Percentiles rank a stretch among this genome's conserved stretches.
phyloP scores from a whole-genome alignment of 2,113 vertebrate species.

The Zapornia atra region DNA sequence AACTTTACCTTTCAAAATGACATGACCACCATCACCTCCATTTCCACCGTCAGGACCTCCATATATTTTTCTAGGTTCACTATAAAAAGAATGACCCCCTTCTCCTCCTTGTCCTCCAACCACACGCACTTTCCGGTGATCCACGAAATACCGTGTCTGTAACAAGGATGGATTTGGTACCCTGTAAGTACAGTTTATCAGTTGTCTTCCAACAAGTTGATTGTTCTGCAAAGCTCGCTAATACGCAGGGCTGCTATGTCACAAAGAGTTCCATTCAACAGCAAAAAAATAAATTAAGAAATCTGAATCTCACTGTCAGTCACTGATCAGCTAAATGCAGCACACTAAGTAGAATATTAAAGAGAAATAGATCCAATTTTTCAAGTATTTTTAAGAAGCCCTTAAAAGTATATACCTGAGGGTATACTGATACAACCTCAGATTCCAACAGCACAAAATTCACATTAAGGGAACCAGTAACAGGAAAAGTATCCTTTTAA shows the following conservation, averaged over 20 bases:
- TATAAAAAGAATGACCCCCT: conserved; percentile 86
- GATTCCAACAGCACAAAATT: neutral
- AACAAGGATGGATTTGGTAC: neutral
- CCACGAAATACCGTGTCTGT: conserved; percentile 89
- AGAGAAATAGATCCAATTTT: neutral
- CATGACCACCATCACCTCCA: conserved; percentile 88
- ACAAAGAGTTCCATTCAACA: neutral
- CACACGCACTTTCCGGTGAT: conserved; percentile 84
- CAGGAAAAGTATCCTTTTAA: neutral
- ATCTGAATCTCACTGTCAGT: neutral
- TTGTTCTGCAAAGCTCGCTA: neutral
- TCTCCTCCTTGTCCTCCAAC: conserved; percentile 85
- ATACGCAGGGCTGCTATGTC: neutral
- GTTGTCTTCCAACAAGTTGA: neutral
- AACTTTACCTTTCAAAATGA: conserved; percentile 87
- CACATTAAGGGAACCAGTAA: neutral
- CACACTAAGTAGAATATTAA: neutral
- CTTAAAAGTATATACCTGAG: neutral
- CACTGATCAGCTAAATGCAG: neutral
- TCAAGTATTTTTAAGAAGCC: neutral
- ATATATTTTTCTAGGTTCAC: conserved; percentile 92
- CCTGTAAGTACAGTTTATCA: neutral
- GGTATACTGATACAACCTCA: neutral
- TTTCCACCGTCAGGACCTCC: conserved; percentile 96
- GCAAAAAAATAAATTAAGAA: neutral